phyloP scores from a whole-genome alignment of 2,888 invertebrate species.

The Phalangium opilio region DNA sequence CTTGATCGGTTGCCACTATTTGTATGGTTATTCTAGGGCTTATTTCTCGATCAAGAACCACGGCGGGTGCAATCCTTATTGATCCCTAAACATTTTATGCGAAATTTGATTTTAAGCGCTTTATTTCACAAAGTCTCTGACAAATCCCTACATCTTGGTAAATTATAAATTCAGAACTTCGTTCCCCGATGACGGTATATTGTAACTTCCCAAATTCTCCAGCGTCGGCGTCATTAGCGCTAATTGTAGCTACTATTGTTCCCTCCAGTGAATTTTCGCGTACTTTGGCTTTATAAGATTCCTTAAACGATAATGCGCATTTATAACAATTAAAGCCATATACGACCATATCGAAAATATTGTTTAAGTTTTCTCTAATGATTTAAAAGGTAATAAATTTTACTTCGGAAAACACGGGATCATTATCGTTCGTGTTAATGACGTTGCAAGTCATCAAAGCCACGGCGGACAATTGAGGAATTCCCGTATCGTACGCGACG shows the following conservation, averaged over 20 bases:
- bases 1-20: conserved; percentile 66
- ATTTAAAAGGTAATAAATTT: conserved; percentile 20
- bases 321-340: too few relatives aligned
- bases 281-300: conserved; percentile 50
- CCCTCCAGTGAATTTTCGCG: conserved; percentile 59
- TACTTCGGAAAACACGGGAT: conserved; percentile 54
- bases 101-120: too few relatives aligned
- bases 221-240: conserved; percentile 60
- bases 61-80: conserved; percentile 54
- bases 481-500: conserved; percentile 68
- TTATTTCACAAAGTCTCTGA: too few relatives aligned
- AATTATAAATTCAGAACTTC: conserved; percentile 50
- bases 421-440: conserved; percentile 72
- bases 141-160: conserved; percentile 30
- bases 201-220: conserved; percentile 60
- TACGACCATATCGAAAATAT: too few relatives aligned
- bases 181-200: conserved; percentile 53
- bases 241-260: conserved; percentile 53
- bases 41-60: conserved; percentile 60
- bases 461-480: conserved; percentile 61
- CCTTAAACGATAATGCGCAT: conserved; percentile 17
- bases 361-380: too few relatives aligned
- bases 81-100: conserved; percentile 38
- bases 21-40: conserved; percentile 53
- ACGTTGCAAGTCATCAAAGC: conserved; percentile 62